Conservation (phyloP, 2,888 invertebrate genomes). For the Penaeus monodon region DNA sequence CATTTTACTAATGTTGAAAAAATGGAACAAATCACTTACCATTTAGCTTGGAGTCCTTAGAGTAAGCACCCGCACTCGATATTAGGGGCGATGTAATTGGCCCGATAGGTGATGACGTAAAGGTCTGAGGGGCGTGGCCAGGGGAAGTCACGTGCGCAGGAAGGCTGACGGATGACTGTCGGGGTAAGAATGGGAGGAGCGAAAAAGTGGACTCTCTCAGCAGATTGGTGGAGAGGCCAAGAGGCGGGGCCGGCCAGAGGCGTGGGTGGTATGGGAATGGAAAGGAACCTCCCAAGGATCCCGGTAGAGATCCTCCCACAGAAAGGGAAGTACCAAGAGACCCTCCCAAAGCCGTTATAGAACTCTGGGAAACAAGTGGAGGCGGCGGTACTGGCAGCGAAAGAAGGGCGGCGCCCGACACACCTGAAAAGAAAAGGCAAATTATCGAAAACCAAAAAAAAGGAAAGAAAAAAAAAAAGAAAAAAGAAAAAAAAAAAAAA, state of each 20-base stretch:
- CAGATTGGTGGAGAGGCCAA: slow-evolving; percentile 56
- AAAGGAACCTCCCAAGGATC: slow-evolving; percentile 53
- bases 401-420: slow-evolving; percentile 36
- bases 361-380: slow-evolving; percentile 43
- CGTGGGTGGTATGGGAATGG: slow-evolving; percentile 59
- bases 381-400: slow-evolving; percentile 53
- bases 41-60: slow-evolving; percentile 40
- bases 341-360: slow-evolving; percentile 41
- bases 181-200: slow-evolving; percentile 62
- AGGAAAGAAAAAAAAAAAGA: not conserved
- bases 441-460: not conserved
- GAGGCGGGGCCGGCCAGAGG: slow-evolving; percentile 60
- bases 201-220: slow-evolving; percentile 56
- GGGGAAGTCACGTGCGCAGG: slow-evolving; percentile 45
- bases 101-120: slow-evolving; percentile 51
- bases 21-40: slow-evolving; percentile 13
- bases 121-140: slow-evolving; percentile 49
- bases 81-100: slow-evolving; percentile 55
- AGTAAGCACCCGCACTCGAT: slow-evolving; percentile 55
- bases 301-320: slow-evolving; percentile 40
- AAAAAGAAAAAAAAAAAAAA: too few species aligned
- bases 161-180: slow-evolving; percentile 55
- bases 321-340: slow-evolving; percentile 30
- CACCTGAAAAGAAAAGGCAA: slow-evolving; percentile 20
- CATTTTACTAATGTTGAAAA: not conserved